Evolutionary conservation across 64 coral and sea anemone species (phyloP).

Genomic region (Exaiptasia diaphana): DNA sequence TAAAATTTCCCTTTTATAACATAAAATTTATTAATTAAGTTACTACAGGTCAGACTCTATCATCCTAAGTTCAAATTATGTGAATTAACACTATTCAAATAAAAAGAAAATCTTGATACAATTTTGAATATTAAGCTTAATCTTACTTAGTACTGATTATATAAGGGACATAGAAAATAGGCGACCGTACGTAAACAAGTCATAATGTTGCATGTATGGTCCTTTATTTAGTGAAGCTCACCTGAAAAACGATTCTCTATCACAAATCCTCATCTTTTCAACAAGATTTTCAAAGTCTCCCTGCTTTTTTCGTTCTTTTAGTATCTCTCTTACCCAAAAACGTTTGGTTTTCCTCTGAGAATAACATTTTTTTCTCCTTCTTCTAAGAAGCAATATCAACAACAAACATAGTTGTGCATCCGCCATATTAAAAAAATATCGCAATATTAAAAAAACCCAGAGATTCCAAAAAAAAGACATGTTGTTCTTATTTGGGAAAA

Average conservation of each 20-base stretch:
- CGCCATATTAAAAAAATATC: no score
- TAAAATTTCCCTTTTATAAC: no score
- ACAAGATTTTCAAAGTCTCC: slow-evolving; percentile 48
- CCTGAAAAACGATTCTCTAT: slow-evolving; percentile 51
- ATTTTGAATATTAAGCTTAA: not conserved
- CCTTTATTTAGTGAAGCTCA: not conserved
- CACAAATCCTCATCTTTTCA: slow-evolving; percentile 19
- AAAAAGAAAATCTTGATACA: not conserved
- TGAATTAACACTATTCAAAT: not conserved
- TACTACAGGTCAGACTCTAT: no score
- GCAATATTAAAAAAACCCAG: no score
- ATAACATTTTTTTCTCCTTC: no score
- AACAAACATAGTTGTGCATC: no score
- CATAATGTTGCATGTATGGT: not conserved
- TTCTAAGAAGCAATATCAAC: no score
- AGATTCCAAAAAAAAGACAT: no score
- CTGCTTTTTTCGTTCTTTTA: slow-evolving; percentile 8
- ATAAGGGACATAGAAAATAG: not conserved
- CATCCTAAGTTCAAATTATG: not conserved
- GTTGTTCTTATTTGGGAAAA: no score
- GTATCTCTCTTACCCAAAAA: no score
- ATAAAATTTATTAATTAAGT: no score
- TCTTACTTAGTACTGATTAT: not conserved
- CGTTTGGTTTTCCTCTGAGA: no score
- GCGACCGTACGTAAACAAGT: not conserved